A percentile compares a stretch with the other conserved stretches of the same genome.
Evolutionary conservation across 2,888 invertebrate genomes (phyloP).

Genomic region (Dynastes tityus): DNA sequence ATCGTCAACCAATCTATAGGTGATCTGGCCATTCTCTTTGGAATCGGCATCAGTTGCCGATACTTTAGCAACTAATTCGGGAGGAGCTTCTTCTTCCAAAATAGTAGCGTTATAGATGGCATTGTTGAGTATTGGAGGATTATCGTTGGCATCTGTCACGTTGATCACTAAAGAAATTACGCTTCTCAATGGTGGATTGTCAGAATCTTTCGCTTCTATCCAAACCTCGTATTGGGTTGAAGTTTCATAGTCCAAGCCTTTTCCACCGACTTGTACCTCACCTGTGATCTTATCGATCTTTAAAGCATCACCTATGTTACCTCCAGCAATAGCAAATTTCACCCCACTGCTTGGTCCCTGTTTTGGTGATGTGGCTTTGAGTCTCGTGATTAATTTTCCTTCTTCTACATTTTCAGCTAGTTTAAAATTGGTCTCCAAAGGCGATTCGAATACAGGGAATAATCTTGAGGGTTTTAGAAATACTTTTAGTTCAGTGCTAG

Average conservation of each 20-base stretch:
- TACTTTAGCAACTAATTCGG: constrained; percentile 80
- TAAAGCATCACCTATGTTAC: constrained; percentile 91
- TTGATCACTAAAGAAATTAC: constrained; percentile 88
- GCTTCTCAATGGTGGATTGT: constrained; percentile 85
- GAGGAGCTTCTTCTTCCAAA: constrained; percentile 89
- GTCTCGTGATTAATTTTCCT: constrained; percentile 83
- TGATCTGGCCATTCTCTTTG: constrained; percentile 89
- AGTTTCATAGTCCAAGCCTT: constrained; percentile 89
- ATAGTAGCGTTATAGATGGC: constrained; percentile 88
- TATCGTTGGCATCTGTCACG: constrained; percentile 95
- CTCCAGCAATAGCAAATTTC: constrained; percentile 91
- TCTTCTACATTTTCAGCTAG: constrained; percentile 86
- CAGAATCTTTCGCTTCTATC: constrained; percentile 92
- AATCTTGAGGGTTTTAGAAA: constrained; percentile 83
- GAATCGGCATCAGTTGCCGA: constrained; percentile 89
- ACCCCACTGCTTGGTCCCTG: constrained; percentile 80
- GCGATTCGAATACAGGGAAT: constrained; percentile 85
- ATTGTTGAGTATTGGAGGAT: constrained; percentile 87
- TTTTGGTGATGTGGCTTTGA: constrained; percentile 87
- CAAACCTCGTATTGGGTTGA: constrained; percentile 90
- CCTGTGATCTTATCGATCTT: constrained; percentile 86
- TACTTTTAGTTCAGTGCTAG: constrained; percentile 84
- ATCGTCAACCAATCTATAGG: constrained; percentile 83
- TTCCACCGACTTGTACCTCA: constrained; percentile 84
- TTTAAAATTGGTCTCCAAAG: constrained; percentile 81